Evolutionary conservation across 2,888 invertebrate species (phyloP).

Genomic region (Mamestra brassicae): DNA sequence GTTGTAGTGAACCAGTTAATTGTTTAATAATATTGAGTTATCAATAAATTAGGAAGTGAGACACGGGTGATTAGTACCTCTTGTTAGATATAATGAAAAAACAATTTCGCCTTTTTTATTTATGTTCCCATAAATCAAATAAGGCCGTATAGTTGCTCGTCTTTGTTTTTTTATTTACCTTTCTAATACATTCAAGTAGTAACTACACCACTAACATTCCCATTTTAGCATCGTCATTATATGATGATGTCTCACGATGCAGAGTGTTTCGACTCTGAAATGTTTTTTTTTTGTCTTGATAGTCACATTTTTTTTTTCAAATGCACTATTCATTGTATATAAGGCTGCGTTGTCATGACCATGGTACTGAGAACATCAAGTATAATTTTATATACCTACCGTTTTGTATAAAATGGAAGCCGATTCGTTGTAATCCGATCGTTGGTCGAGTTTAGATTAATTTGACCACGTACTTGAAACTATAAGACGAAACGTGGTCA

Average conservation of each 20-base stretch:
- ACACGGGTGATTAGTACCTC: constrained; percentile 10
- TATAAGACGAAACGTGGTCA: neutral
- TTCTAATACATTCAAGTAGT: neutral
- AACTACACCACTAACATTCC: constrained; percentile 57
- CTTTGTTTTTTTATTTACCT: constrained; percentile 18
- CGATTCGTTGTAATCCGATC: neutral
- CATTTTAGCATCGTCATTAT: constrained; percentile 10
- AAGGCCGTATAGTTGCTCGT: constrained; percentile 51
- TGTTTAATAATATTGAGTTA: neutral
- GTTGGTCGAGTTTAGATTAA: neutral
- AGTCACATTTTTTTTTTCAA: neutral
- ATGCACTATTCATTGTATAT: neutral
- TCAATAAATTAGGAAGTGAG: constrained; percentile 13
- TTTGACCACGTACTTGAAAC: no score
- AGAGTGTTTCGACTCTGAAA: neutral
- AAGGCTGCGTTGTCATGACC: neutral
- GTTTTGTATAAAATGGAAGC: no score
- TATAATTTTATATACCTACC: neutral
- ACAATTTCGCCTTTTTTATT: constrained; percentile 65
- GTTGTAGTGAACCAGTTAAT: neutral
- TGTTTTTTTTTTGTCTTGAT: neutral
- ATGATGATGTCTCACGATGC: neutral
- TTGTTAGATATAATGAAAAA: neutral
- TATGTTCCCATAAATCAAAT: constrained; percentile 69
- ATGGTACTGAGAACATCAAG: neutral